Evolutionary conservation across 2,888 invertebrate species (phyloP).

Genomic region (Lomographa bimaculata): DNA sequence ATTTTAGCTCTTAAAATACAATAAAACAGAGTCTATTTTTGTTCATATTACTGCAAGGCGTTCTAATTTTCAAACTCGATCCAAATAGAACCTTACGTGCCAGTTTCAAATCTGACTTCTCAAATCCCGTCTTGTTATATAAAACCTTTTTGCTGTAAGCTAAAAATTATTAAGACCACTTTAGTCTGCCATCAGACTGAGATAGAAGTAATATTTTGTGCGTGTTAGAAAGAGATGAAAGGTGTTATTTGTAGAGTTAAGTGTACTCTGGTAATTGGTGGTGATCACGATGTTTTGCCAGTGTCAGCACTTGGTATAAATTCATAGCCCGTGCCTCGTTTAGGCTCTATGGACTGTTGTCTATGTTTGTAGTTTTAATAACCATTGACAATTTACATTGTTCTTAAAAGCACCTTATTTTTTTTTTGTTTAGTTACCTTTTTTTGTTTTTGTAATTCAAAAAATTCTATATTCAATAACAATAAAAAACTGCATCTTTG

Average conservation of each 20-base stretch:
- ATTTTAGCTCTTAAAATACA: too few relatives aligned
- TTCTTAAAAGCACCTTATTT: too few relatives aligned
- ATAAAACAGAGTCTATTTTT: slow-evolving; percentile 11
- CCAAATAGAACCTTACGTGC: slow-evolving; percentile 21
- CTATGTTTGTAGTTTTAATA: too few relatives aligned
- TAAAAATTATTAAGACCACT: slow-evolving; percentile 61
- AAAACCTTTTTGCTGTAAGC: slow-evolving; percentile 30
- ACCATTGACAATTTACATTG: too few relatives aligned
- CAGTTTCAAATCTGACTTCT: slow-evolving; percentile 6
- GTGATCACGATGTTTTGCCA: slow-evolving; percentile 77
- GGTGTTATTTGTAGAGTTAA: slow-evolving; percentile 60
- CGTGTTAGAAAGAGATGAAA: slow-evolving; percentile 36
- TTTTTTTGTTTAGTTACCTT: too few relatives aligned
- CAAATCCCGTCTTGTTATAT: not conserved
- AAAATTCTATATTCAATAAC: too few relatives aligned
- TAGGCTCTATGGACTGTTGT: slow-evolving; percentile 13
- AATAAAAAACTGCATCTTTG: too few relatives aligned
- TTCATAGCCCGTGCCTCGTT: slow-evolving; percentile 66
- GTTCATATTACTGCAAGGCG: not conserved
- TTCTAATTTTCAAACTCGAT: slow-evolving; percentile 1
- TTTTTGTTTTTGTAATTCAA: too few relatives aligned
- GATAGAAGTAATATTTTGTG: slow-evolving; percentile 29
- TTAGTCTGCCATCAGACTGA: slow-evolving; percentile 46
- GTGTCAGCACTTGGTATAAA: slow-evolving; percentile 74
- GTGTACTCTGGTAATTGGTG: slow-evolving; percentile 77